Percentiles rank a stretch among this genome's conserved stretches.
Evolutionary conservation across 2,797 vertebrate genomes (phyloP).

Genomic region (Sardinella longiceps): DNA sequence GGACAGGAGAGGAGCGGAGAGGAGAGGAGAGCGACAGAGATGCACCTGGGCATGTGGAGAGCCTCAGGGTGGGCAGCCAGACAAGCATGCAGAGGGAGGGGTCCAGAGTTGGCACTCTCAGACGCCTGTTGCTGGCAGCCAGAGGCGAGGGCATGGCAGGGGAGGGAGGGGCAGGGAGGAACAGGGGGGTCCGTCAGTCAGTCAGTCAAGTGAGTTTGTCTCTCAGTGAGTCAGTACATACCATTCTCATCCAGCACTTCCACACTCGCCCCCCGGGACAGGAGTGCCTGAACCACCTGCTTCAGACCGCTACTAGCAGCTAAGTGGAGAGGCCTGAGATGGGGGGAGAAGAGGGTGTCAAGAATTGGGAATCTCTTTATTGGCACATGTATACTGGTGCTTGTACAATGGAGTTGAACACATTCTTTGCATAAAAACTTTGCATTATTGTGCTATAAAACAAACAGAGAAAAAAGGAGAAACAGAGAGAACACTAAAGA

Average conservation of each 20-base stretch:
- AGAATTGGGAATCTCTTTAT: not conserved
- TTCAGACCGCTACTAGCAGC: slow-evolving; percentile 92
- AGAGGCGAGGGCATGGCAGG: not conserved
- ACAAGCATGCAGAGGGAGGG: slow-evolving; percentile 28
- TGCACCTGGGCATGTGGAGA: slow-evolving; percentile 31
- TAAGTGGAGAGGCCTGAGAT: slow-evolving; percentile 87
- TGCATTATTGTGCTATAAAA: not conserved
- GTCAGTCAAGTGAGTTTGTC: not conserved
- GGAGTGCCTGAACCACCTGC: slow-evolving; percentile 88
- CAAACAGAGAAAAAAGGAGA: not conserved
- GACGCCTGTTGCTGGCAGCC: not conserved
- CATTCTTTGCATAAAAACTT: no score
- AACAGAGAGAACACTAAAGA: slow-evolving; percentile 7
- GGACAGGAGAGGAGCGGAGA: not conserved
- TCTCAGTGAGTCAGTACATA: slow-evolving; percentile 69
- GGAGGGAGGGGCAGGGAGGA: not conserved
- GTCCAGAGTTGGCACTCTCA: not conserved
- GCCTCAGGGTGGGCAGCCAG: slow-evolving; percentile 24
- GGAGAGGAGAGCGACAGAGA: not conserved
- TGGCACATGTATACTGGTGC: slow-evolving; percentile 18
- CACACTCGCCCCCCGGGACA: slow-evolving; percentile 89
- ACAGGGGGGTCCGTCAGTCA: not conserved
- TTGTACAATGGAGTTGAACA: not conserved
- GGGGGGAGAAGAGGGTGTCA: not conserved
- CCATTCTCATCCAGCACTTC: slow-evolving; percentile 92